Conservation (phyloP, 1,140 invertebrate species). For the Sarcophaga peregrina region DNA sequence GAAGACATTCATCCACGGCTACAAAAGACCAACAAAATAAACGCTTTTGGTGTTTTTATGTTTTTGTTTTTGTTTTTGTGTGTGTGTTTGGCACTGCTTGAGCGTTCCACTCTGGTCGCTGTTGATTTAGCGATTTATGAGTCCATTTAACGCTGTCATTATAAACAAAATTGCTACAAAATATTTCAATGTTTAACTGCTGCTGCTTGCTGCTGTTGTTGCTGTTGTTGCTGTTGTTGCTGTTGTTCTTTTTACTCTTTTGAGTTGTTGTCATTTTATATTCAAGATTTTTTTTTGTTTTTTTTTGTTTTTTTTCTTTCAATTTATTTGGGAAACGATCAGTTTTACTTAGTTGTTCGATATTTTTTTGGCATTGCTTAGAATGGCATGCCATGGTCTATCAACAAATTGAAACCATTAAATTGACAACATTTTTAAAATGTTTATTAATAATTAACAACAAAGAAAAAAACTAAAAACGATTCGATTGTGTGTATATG, state of each 20-base stretch:
- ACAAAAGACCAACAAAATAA: background rate
- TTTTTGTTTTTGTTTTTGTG: too few species aligned
- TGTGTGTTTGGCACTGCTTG: background rate
- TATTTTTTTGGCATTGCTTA: background rate
- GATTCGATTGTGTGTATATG: too few species aligned
- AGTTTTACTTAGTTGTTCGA: background rate
- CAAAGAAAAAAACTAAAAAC: background rate
- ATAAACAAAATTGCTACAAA: constrained; percentile 15
- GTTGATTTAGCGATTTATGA: constrained; percentile 27
- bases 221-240: too few species aligned
- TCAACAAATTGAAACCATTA: constrained; percentile 4
- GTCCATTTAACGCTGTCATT: constrained; percentile 14
- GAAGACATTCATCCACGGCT: background rate
- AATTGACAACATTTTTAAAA: constrained; percentile 19
- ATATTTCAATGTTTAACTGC: constrained; percentile 10
- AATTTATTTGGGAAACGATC: constrained; percentile 4
- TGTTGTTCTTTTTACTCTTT: too few species aligned
- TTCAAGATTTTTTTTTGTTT: background rate
- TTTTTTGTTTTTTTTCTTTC: background rate
- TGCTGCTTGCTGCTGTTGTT: too few species aligned
- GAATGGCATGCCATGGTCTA: background rate
- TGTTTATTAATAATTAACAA: background rate
- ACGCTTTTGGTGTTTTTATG: too few species aligned
- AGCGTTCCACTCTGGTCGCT: constrained; percentile 2
- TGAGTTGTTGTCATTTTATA: background rate